Evolutionary conservation across 2,113 vertebrate genomes (phyloP), one percentile per base, ranked within the genome.

Genomic region (Brachypteracias leptosomus): DNA sequence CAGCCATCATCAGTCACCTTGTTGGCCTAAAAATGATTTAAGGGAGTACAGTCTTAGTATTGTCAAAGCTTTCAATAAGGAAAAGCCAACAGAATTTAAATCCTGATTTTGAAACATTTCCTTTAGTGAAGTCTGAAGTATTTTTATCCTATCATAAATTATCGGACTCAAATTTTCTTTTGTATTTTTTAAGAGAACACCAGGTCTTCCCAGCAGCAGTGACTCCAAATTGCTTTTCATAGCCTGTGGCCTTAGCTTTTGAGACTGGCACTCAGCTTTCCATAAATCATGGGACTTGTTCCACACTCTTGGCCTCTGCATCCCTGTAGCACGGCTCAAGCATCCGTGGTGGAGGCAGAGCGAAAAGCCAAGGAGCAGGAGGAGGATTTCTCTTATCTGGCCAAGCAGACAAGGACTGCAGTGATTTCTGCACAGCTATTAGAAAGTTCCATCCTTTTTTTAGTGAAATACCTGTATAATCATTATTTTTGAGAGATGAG

Each of bases 21-120:
- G 38, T 24, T 93, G 63, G 51, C 76, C 88, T 83, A 66, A 67
- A 92, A 88, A 74, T 63, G 2, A 36, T 66, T 62, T 83, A 74
- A 92, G 46, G 5, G 8, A 65, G 29, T 68, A 44, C 29, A 47
- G 22, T 80, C 51, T 74, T 74, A 36, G 7, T 82, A 40, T 44
- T 88, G 85, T 73, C 59, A 85, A 82, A 92, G n/a, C 8, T 52
- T 78, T 81, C 31, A 24, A 7, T n/a, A 65, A 72, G 38, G 44
- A 79, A 65, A 38, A 19, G 20, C 58, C 90, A 31, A 17, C 2
- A 47, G 65, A 70, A 16, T 49, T 90, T 66, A 76, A 93, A 76
- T 72, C 16, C 26, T 47, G 36, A 54, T 76, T 28, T 70, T 63
- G 16, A 74, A 85, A 33, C 8, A 4, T 63, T 88, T 66, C 8